Evolutionary conservation across 2,797 vertebrate genomes (phyloP).

Genomic region (Rhadinocentrus ornatus): DNA sequence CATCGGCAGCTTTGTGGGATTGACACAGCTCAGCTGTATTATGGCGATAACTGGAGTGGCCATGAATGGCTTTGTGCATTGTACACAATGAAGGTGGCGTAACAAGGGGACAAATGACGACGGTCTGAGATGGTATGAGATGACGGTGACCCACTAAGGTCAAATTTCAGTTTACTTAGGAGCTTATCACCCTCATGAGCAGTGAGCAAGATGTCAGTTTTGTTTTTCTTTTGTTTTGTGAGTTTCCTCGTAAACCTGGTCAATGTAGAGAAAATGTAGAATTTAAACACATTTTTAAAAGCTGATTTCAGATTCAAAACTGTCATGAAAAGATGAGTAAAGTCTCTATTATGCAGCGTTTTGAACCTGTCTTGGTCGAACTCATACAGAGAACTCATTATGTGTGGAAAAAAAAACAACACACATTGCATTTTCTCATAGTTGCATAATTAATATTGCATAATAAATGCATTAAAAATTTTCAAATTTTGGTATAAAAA

Average conservation of each 20-base stretch:
- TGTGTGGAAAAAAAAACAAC: background rate
- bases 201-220: background rate
- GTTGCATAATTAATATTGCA: background rate
- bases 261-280: background rate
- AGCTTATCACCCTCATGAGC: background rate
- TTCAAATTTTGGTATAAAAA: background rate
- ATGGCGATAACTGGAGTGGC: slow-evolving; percentile 47
- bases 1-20: slow-evolving; percentile 62
- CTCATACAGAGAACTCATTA: too few relatives aligned
- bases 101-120: slow-evolving; percentile 49
- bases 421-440: background rate
- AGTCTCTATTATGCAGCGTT: background rate
- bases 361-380: background rate
- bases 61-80: slow-evolving; percentile 60
- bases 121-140: slow-evolving; percentile 27
- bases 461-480: background rate
- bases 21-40: slow-evolving; percentile 54
- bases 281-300: background rate
- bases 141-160: slow-evolving; percentile 20
- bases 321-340: background rate
- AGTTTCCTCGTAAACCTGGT: background rate
- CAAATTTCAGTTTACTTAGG: slow-evolving; percentile 24
- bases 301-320: background rate
- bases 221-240: background rate
- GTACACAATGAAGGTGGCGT: slow-evolving; percentile 50